Base-by-base conservation (phyloP, 2,797 vertebrate species). In the Pelodytes ibericus region DNA sequence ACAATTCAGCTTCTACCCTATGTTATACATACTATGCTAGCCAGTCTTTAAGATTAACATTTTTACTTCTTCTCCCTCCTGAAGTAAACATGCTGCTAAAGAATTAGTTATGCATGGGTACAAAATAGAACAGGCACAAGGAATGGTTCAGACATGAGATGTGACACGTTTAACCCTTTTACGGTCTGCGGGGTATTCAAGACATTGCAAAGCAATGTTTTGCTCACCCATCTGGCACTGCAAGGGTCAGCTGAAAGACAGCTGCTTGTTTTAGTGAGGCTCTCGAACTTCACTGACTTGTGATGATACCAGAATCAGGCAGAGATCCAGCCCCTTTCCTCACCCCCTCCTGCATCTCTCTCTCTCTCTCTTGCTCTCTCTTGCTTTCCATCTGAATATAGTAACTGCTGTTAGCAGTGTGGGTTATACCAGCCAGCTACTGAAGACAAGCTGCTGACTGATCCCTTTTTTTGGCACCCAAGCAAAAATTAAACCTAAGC, bases 381-480 rank as follows among this genome's bases (percentile, higher is more conserved):
- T 20, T 47, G 61, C 75, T 61, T 39, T 72, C 27, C 24, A 25
- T 60, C n/a, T 72, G 22, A 31, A 41, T 59, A 67, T 68, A 60
- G 64, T 68, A 68, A 57, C 63, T 79, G 83, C 66, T 33, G 4
- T 70, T 11, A 75, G 74, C 83, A 27, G 26, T 71, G 70, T 56
- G 71, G 33, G 51, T 80, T 24, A 70, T 79, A 60, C 51, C 70
- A 82, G 80, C 76, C 31, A 77, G 78, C 16, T 1, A 0, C 4
- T 1, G 44, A 31, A 6, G 2, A 0, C 3, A 36, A 36, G 69
- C n/a, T 29, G 26, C 71, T 83, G 71, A 75, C 71, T 73, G 77
- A 76, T 61, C 72, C 63, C 47, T 59, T 31, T 69, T 30, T 70
- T 79, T 71, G 81, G 74, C 81, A 72, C 76, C 71, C 69, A 72